phyloP scores from a whole-genome alignment of 2,797 vertebrate species.

The Lutjanus campechanus region DNA sequence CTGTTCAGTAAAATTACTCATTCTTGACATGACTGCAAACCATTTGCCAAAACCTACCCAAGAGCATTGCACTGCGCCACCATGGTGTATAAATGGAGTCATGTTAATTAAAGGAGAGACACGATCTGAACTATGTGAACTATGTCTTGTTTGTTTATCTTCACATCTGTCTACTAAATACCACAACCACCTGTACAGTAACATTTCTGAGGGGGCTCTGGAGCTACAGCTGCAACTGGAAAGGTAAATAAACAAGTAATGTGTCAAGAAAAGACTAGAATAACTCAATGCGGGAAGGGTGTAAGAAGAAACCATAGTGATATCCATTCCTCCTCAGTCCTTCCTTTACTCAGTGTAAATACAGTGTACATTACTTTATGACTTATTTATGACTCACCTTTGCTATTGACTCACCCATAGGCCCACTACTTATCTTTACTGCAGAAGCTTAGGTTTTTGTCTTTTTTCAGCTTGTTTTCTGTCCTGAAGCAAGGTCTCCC shows the following conservation, averaged over 20 bases:
- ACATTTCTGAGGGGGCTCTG: background rate
- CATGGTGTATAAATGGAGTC: background rate
- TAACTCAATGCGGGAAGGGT: background rate
- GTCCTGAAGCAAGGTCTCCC: background rate
- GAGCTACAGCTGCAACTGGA: background rate
- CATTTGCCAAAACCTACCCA: background rate
- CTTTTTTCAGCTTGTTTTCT: background rate
- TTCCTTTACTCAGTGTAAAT: background rate
- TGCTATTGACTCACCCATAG: background rate
- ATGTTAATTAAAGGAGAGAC: slow-evolving; percentile 1
- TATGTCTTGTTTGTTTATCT: slow-evolving; percentile 20
- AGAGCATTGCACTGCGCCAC: background rate
- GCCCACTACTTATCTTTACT: background rate
- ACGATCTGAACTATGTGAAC: background rate
- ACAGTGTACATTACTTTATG: background rate
- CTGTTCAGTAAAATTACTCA: slow-evolving; percentile 4
- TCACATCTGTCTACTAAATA: background rate
- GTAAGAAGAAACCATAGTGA: background rate
- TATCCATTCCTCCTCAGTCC: background rate
- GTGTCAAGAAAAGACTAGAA: background rate
- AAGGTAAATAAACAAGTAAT: slow-evolving; percentile 10
- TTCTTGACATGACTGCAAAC: slow-evolving; percentile 8
- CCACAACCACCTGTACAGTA: background rate
- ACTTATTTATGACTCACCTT: slow-evolving; percentile 11
- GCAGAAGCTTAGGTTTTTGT: background rate